Conservation (phyloP, 1,140 invertebrate genomes). For the Agrilus planipennis region DNA sequence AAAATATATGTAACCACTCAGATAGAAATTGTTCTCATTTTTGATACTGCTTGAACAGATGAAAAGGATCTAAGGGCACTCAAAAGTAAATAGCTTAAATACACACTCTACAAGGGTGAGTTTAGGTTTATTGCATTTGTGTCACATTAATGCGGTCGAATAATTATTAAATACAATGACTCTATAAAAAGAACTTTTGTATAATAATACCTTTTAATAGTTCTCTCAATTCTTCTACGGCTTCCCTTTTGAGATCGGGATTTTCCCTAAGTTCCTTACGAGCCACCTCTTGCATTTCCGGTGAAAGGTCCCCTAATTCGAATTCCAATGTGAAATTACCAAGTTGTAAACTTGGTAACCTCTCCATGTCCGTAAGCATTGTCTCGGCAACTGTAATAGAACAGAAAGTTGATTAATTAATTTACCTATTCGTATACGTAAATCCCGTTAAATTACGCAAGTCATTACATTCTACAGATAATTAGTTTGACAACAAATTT, state of each 20-base stretch:
- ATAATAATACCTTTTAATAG: slow-evolving; percentile 50
- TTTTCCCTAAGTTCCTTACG: slow-evolving; percentile 58
- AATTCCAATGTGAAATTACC: slow-evolving; percentile 55
- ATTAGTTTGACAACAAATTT: too few relatives aligned
- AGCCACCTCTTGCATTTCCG: slow-evolving; percentile 56
- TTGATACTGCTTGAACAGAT: too few relatives aligned
- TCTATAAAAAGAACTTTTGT: not conserved
- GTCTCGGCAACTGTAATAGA: slow-evolving; percentile 41
- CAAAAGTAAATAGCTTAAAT: too few relatives aligned
- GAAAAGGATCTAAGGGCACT: too few relatives aligned
- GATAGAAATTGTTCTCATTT: too few relatives aligned
- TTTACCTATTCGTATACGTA: not conserved
- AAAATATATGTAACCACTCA: too few relatives aligned
- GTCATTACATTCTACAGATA: too few relatives aligned
- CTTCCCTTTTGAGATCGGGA: slow-evolving; percentile 49
- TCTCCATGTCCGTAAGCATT: slow-evolving; percentile 54
- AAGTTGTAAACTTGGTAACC: slow-evolving; percentile 52
- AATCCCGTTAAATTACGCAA: too few relatives aligned
- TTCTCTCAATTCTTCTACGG: slow-evolving; percentile 47
- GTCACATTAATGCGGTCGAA: not conserved
- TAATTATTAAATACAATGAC: not conserved
- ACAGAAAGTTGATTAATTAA: not conserved
- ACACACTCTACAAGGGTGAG: too few relatives aligned
- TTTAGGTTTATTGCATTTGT: not conserved
- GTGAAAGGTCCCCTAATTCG: slow-evolving; percentile 48